Conservation (phyloP, 64 coral and sea anemone species). For the Exaiptasia diaphana region DNA sequence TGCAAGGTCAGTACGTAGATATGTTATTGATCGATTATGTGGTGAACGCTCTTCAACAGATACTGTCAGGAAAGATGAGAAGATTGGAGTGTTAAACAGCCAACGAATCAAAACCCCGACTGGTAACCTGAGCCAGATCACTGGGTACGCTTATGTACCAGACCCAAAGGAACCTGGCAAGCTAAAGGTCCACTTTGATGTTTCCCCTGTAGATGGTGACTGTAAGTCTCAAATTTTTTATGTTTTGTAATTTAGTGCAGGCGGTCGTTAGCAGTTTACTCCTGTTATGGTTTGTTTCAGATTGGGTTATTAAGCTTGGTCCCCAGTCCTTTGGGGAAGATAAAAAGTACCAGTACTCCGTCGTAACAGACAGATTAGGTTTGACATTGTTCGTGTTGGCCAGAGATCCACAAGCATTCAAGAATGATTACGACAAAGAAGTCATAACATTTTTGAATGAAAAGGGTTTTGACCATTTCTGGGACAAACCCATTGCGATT, state of each 20-base stretch:
- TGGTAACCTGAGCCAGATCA: conserved; percentile 19
- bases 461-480: conserved; percentile 31
- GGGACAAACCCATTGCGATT: conserved; percentile 29
- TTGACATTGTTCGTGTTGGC: conserved; percentile 37
- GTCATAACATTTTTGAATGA: conserved; percentile 37
- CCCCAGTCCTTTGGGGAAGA: not conserved
- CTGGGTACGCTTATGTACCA: conserved; percentile 41
- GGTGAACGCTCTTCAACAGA: no score
- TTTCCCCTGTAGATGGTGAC: not conserved
- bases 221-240: conserved; percentile 54
- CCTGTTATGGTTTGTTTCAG: not conserved
- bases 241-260: no score
- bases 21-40: no score
- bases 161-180: conserved; percentile 40
- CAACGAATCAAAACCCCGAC: conserved; percentile 8
- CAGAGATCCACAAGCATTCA: conserved; percentile 20
- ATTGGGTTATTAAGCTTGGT: conserved; percentile 60
- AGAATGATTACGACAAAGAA: conserved; percentile 30
- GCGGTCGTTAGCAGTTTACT: no score
- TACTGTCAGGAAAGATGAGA: conserved; percentile 43
- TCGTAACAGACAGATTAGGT: conserved; percentile 1
- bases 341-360: conserved; percentile 42
- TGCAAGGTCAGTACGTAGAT: no score
- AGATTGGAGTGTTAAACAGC: conserved; percentile 54
- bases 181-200: conserved; percentile 36